These are phyloP conservation scores for Hermaeophaga mercurialis DNA, from an alignment of 2,888 invertebrate species.

Conservation along the genomic window DNA sequence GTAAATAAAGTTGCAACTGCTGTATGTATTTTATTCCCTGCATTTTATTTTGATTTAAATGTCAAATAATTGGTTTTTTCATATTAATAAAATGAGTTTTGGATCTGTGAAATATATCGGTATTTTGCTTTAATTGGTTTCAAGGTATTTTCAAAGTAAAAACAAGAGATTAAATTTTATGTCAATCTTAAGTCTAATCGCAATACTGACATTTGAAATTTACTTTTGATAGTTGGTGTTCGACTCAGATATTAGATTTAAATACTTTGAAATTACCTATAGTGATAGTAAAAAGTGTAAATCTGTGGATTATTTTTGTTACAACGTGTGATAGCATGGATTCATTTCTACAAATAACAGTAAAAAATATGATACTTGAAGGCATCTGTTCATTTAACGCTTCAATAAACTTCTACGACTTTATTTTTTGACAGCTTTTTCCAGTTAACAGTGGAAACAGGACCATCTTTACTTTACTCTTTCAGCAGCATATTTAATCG, in stretches of 20 bases:
- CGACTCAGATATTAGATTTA: too few species aligned
- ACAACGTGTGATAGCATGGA: not conserved
- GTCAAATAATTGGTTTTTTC: not conserved
- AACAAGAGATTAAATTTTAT: not conserved
- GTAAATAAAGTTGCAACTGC: too few species aligned
- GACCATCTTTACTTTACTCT: slow-evolving; percentile 14
- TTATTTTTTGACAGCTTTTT: slow-evolving; percentile 6
- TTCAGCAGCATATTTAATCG: slow-evolving; percentile 5
- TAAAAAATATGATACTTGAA: too few species aligned
- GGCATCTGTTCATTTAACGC: not conserved
- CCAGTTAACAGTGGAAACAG: slow-evolving; percentile 16
- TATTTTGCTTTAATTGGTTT: slow-evolving; percentile 17
- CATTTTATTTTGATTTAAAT: not conserved
- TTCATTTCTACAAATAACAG: too few species aligned
- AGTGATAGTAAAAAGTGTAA: slow-evolving; percentile 12
- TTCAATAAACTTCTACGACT: not conserved
- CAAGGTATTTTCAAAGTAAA: slow-evolving; percentile 14
- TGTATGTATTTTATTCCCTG: too few species aligned
- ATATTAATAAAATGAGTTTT: slow-evolving; percentile 15
- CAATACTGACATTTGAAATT: too few species aligned
- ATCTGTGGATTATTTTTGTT: not conserved
- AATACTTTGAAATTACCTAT: slow-evolving; percentile 13
- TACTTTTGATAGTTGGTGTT: too few species aligned
- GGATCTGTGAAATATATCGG: not conserved
- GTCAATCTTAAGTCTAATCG: too few species aligned